These are phyloP conservation scores for Centroberyx gerrardi DNA, from an alignment of 2,797 vertebrate species.

Conservation along the genomic window DNA sequence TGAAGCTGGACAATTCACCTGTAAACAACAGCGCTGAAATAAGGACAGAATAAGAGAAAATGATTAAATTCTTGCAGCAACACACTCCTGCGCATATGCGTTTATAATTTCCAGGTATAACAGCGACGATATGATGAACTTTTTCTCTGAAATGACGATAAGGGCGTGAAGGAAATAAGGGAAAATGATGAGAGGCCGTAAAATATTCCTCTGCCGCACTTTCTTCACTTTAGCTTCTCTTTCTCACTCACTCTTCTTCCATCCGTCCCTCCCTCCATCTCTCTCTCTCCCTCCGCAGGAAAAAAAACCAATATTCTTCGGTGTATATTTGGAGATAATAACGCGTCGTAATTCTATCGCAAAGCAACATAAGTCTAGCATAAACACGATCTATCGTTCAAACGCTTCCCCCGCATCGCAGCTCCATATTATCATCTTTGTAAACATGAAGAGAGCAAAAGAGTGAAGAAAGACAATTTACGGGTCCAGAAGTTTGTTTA, in stretches of 20 bases:
- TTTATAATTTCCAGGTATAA: too few species aligned
- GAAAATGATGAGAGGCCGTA: neutral
- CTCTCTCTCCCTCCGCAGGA: neutral
- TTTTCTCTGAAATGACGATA: neutral
- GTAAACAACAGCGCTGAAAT: neutral
- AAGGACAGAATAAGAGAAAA: neutral
- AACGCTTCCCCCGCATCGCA: conserved; percentile 12
- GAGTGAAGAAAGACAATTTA: neutral
- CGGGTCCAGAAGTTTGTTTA: too few species aligned
- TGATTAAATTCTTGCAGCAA: neutral
- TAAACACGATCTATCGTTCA: conserved; percentile 42
- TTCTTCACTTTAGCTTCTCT: neutral
- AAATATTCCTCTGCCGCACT: neutral
- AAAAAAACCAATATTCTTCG: conserved; percentile 5
- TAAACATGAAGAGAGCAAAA: neutral
- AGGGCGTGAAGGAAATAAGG: neutral
- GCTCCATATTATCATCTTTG: neutral
- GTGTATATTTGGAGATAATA: conserved; percentile 6
- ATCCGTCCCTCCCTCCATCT: neutral
- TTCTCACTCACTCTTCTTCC: neutral
- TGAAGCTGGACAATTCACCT: neutral
- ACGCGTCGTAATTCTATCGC: neutral
- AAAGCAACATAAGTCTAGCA: neutral
- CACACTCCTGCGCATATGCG: neutral
- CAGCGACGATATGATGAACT: neutral